Evolutionary conservation across 1,140 invertebrate genomes (phyloP), one percentile per base, ranked within the genome.

Genomic region (Andricus grossulariae): DNA sequence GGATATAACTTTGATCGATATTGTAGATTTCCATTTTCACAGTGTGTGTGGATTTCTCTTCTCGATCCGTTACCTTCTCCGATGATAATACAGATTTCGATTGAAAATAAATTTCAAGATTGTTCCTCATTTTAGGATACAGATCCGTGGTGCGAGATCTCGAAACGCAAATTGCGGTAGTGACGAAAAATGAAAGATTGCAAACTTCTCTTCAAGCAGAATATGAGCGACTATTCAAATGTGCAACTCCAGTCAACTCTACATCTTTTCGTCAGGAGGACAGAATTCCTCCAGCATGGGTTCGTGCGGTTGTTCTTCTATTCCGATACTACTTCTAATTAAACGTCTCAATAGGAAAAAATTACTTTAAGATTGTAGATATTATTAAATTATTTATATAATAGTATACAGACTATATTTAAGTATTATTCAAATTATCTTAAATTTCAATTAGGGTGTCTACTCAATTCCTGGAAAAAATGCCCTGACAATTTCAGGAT

Each of bases 71-170:
- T n/a, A n/a, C n/a, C n/a, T n/a, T n/a, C n/a, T n/a, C n/a, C n/a
- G n/a, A n/a, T n/a, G n/a, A n/a, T n/a, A n/a, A n/a, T n/a, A n/a
- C n/a, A n/a, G n/a, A n/a, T n/a, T n/a, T n/a, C n/a, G n/a, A n/a
- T n/a, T n/a, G n/a, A n/a, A n/a, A 32, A 45, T 45, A 45, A 45
- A 11, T 45, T 45, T 45, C 6, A 45, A 45, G 39, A 45, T 10
- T 45, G 1, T 45, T 45, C 39, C 10, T 45, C 39, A 8, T 82
- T 82, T 78, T 45, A 93, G 92, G 92, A 8, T 91, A 92, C 51
- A 92, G 96, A 73, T 99, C 98, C 0, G 96, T 99, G 0, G 93
- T 95, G 82, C 94, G 97, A 71, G 99, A 99, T 90, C 92, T 99
- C 6, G 99, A 99, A 93, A 96, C 96, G 12, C 98, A 99, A 90